A percentile compares a stretch with the other conserved stretches of the same genome.
Evolutionary conservation across 2,113 vertebrate species (phyloP).

Genomic region (Rhinoptilus africanus): DNA sequence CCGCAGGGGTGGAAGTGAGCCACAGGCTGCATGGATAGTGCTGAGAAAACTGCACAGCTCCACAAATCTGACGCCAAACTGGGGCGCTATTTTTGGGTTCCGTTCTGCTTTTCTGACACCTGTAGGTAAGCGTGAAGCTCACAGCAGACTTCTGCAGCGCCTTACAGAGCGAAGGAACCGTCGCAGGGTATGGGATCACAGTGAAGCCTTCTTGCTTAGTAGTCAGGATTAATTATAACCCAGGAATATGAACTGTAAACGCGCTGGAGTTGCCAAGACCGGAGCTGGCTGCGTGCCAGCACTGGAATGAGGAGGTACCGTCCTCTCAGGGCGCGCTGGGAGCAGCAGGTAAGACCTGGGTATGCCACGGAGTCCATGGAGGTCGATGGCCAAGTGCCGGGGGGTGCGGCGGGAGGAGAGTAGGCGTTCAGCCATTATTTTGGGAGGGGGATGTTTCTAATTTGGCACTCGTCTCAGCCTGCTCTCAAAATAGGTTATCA

Average conservation of each 20-base stretch:
- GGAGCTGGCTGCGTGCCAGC: neutral
- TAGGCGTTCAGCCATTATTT: rapidly evolving
- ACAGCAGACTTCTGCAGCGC: neutral
- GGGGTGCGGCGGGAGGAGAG: neutral
- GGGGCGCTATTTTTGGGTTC: neutral
- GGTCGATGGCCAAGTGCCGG: neutral
- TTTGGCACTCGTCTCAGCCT: neutral
- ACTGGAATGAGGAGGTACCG: neutral
- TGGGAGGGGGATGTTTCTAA: neutral
- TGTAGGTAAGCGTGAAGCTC: neutral
- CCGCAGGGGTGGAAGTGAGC: conserved; percentile 51
- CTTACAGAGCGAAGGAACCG: neutral
- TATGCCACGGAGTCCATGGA: rapidly evolving
- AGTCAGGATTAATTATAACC: neutral
- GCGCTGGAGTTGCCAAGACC: neutral
- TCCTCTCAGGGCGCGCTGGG: neutral
- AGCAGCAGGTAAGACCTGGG: neutral
- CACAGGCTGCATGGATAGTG: neutral
- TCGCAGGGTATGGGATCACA: neutral
- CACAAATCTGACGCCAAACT: neutral
- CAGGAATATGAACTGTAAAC: neutral
- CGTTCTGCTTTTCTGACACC: neutral
- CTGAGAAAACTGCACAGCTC: neutral
- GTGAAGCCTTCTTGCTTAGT: neutral
- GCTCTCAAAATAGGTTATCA: neutral